Evolutionary conservation across 2,797 vertebrate species (phyloP).

Genomic region (Florisuga fusca): DNA sequence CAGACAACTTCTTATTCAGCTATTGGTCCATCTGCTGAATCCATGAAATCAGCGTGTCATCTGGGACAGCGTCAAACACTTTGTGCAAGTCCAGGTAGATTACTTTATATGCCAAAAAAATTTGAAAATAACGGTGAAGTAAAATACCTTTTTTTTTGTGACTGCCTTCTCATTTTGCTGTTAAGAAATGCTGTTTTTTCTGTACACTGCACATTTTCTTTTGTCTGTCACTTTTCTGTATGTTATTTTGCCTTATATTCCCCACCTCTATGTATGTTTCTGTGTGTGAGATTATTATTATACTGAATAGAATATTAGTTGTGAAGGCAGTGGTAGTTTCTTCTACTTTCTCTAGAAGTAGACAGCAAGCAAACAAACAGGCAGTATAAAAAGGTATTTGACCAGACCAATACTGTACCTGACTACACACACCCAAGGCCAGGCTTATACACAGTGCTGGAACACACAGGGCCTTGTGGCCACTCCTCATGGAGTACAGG

Average conservation of each 20-base stretch:
- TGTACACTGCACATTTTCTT: background rate
- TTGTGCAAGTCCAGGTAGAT: no score
- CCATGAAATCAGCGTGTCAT: no score
- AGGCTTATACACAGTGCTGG: no score
- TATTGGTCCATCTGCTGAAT: no score
- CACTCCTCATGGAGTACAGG: no score
- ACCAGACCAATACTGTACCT: no score
- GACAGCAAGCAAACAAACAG: no score
- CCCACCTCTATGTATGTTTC: rapidly evolving
- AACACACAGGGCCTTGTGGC: no score
- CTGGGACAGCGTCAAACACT: no score
- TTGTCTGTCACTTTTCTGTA: background rate
- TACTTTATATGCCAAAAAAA: background rate
- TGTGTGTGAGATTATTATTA: background rate
- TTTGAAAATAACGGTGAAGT: background rate
- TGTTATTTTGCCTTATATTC: background rate
- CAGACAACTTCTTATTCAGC: no score
- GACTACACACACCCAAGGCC: no score
- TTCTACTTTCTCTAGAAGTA: background rate
- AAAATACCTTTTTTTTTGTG: background rate
- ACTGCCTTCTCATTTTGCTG: background rate
- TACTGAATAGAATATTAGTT: background rate
- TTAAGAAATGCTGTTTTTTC: background rate
- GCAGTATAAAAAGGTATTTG: no score
- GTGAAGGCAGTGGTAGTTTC: background rate